Evolutionary conservation across 2,113 vertebrate species (phyloP).

Genomic region (Abramis brama): DNA sequence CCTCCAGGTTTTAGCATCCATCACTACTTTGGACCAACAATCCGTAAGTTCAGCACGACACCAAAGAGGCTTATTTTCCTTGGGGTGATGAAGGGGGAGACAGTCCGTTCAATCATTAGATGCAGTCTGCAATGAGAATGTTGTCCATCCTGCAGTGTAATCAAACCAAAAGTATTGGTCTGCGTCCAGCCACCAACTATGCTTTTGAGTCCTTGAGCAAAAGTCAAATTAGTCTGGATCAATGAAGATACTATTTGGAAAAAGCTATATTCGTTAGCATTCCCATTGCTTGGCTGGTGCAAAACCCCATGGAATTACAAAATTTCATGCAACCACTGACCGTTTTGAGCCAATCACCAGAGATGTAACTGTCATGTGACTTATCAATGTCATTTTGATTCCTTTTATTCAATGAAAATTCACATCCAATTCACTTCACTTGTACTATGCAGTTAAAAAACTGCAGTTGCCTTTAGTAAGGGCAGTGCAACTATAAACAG

Average conservation of each 20-base stretch:
- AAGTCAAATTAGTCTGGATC: background rate
- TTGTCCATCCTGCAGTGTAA: conserved; percentile 13
- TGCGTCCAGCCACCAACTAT: background rate
- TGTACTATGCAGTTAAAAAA: conserved; percentile 12
- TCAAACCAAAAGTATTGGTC: conserved; percentile 41
- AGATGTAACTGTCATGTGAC: background rate
- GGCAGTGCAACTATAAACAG: background rate
- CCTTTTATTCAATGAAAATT: background rate
- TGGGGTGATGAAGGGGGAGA: conserved; percentile 51
- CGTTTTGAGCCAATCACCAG: background rate
- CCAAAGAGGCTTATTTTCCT: conserved; percentile 60
- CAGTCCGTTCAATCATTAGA: conserved; percentile 57
- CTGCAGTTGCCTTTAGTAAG: background rate
- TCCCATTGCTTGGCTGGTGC: background rate
- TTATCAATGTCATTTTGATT: background rate
- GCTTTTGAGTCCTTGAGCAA: background rate
- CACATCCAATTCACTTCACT: background rate
- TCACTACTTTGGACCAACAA: conserved; percentile 55
- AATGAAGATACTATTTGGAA: background rate
- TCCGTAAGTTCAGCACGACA: conserved; percentile 44
- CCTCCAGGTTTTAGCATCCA: conserved; percentile 54
- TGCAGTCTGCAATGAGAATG: conserved; percentile 32
- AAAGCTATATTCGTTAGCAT: background rate
- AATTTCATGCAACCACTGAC: background rate
- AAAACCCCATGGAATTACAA: background rate